Conservation (phyloP, 2,888 invertebrate genomes). For the Cotesia congregata region DNA sequence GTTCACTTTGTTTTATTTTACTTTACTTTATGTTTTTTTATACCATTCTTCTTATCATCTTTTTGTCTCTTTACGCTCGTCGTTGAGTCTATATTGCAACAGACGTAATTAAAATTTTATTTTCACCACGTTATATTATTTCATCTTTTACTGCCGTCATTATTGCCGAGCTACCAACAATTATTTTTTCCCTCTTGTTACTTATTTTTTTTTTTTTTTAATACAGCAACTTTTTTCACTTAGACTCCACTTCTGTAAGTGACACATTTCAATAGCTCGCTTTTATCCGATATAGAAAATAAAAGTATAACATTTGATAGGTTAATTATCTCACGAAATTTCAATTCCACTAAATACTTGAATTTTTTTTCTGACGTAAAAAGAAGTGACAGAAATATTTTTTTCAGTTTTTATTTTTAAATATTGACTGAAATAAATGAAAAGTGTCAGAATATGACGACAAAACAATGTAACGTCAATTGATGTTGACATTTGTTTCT, state of each 20-base stretch:
- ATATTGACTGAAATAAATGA: background rate
- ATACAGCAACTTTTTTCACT: too few relatives aligned
- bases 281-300: background rate
- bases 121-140: background rate
- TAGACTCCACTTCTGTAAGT: background rate
- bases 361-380: too few relatives aligned
- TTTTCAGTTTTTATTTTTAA: background rate
- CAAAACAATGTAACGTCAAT: background rate
- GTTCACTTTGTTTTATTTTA: constrained; percentile 22
- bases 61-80: background rate
- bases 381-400: too few relatives aligned
- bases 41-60: background rate
- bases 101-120: background rate
- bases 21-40: background rate
- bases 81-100: background rate
- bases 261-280: background rate
- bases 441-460: background rate
- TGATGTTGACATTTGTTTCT: background rate
- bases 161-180: background rate
- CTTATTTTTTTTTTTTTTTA: background rate
- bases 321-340: background rate
- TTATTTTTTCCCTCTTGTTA: background rate
- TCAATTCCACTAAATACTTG: too few relatives aligned
- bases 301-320: background rate
- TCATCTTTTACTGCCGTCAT: background rate